Percentiles rank a stretch among this genome's conserved stretches.
Evolutionary conservation across 2,888 invertebrate species (phyloP).

Genomic region (Phrixothrix hirtus): DNA sequence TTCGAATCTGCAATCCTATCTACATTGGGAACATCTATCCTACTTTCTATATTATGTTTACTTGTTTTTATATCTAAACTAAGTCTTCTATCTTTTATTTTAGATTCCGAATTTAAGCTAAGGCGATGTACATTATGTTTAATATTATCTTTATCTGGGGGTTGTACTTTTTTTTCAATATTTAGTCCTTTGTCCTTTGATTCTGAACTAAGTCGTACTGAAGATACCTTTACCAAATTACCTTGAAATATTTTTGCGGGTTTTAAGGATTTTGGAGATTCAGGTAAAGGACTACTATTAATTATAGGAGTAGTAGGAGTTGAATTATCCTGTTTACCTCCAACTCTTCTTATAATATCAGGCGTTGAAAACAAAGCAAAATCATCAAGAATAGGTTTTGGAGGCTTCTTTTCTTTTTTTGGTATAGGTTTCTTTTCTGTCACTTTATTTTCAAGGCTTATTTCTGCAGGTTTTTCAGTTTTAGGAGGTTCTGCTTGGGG

Average conservation of each 20-base stretch:
- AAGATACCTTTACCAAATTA: conserved; percentile 46
- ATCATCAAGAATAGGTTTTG: conserved; percentile 63
- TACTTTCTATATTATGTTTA: conserved; percentile 38
- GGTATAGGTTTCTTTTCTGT: conserved; percentile 44
- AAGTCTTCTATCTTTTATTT: conserved; percentile 28
- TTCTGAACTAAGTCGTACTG: conserved; percentile 34
- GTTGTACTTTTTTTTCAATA: conserved; percentile 41
- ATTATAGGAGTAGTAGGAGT: conserved; percentile 40
- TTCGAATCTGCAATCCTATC: conserved; percentile 17
- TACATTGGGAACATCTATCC: not conserved
- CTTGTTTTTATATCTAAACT: conserved; percentile 38
- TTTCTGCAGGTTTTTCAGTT: conserved; percentile 35
- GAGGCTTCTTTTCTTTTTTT: conserved; percentile 56
- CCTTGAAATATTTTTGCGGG: conserved; percentile 50
- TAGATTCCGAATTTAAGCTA: conserved; percentile 22
- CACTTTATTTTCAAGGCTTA: conserved; percentile 20
- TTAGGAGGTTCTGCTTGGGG: conserved; percentile 24
- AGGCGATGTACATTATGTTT: conserved; percentile 8
- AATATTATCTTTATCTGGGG: conserved; percentile 1
- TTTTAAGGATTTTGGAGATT: conserved; percentile 39
- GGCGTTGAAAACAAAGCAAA: conserved; percentile 77
- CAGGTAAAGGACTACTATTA: conserved; percentile 35
- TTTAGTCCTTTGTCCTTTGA: conserved; percentile 41
- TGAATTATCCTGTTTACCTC: conserved; percentile 46
- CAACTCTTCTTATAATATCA: conserved; percentile 73